Evolutionary conservation across 2,113 vertebrate genomes (phyloP).

Genomic region (Illadopsis cleaveri): DNA sequence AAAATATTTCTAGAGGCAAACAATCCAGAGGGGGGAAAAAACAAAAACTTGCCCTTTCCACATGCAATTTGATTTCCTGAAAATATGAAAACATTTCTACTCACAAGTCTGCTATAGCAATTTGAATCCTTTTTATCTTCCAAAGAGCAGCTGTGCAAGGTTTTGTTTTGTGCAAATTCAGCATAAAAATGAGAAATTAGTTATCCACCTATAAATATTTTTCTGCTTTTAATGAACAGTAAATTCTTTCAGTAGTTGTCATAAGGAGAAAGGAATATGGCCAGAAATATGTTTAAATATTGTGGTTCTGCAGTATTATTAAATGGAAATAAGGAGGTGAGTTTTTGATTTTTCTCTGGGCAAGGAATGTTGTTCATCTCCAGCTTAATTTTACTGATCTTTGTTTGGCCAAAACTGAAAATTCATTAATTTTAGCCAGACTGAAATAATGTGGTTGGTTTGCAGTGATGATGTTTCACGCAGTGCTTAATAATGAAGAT

Average conservation of each 20-base stretch:
- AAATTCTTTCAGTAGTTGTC: not conserved
- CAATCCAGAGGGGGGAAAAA: not conserved
- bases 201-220: constrained; percentile 20
- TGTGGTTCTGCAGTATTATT: not conserved
- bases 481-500: not conserved
- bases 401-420: not conserved
- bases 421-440: not conserved
- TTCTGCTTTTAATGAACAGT: not conserved
- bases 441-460: not conserved
- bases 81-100: constrained; percentile 36
- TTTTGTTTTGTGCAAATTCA: constrained; percentile 59
- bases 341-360: not conserved
- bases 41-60: not conserved
- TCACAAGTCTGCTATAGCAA: constrained; percentile 24
- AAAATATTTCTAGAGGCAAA: constrained; percentile 15
- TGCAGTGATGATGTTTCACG: not conserved
- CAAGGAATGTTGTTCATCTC: not conserved
- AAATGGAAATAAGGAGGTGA: not conserved
- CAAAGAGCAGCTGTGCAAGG: constrained; percentile 54
- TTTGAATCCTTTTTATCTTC: constrained; percentile 66
- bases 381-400: not conserved
- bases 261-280: not conserved
- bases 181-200: constrained; percentile 38
- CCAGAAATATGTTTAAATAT: not conserved
- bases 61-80: constrained; percentile 25